Evolutionary conservation across 2,113 vertebrate species (phyloP), one percentile per base, ranked within the genome.

Genomic region (Laticauda colubrina): DNA sequence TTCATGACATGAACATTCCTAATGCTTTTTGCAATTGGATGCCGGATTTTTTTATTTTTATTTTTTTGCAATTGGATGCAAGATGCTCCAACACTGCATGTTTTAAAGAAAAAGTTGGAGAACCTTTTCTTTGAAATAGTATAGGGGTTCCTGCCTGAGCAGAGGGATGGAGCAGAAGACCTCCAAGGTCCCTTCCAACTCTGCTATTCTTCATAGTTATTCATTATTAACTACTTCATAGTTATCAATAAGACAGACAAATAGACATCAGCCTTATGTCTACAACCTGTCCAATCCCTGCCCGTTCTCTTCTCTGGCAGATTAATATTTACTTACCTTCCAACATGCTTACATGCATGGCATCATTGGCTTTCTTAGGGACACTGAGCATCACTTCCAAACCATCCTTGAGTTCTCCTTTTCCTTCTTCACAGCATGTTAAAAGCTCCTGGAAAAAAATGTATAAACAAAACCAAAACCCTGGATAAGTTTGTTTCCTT

Each of bases 301-400:
- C 15, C 15, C 54, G 1, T 89, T 91, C 81, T 45, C 89, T 90
- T 93, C 24, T 1, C 1, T 69, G 64, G 64, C 3, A 54, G 45
- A 89, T 88, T 56, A 95, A 56, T 86, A 21, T 87, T 51, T 87
- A 95, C 92, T 87, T 97, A 99, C 99, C 99, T 98, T 99, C 99
- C 97, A 99, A 95, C 99, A 99, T 99, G 98, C 99, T 99, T 94
- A 99, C 98, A 0, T 99, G 99, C 99, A 99, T 99, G 57, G 99
- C 99, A 0, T 99, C 99, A 0, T 99, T 99, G 88, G 99, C 99
- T 97, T 98, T 99, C 97, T 99, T 99, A 0, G 99, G 99, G 86
- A 99, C 99, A 21, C 98, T 98, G 90, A 99, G 98, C 99, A 99
- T 99, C 96, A 99, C 99, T 91, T 99, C 99, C 97, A 99, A 96